Percentiles rank a stretch among this genome's conserved stretches.
Conservation (phyloP, 2,797 vertebrate genomes). For the Lacerta bilineata region DNA sequence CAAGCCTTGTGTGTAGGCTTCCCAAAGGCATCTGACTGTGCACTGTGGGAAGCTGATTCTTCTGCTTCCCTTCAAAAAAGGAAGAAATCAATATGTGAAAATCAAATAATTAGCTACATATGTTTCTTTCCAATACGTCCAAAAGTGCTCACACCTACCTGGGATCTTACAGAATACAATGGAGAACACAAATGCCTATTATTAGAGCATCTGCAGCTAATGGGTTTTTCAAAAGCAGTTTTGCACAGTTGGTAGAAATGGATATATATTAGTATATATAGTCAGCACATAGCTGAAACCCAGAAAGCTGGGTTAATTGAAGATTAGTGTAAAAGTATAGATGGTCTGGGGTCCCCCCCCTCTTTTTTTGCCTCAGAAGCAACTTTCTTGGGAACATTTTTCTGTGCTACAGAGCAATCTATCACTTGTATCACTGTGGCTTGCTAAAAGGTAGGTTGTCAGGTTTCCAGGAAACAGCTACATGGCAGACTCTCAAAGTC, state of each 20-base stretch:
- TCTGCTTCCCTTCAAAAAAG: not conserved
- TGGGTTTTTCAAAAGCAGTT: not conserved
- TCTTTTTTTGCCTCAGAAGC: not conserved
- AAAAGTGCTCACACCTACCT: not conserved
- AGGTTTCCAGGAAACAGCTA: not conserved
- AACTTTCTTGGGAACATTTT: not conserved
- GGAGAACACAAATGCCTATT: not conserved
- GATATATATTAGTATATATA: conserved; percentile 6
- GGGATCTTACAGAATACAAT: not conserved
- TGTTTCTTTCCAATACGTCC: not conserved
- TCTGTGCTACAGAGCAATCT: not conserved
- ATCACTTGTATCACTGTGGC: not conserved
- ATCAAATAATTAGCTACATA: not conserved
- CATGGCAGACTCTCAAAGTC: not conserved
- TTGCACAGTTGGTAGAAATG: conserved; percentile 1
- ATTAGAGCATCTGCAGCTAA: not conserved
- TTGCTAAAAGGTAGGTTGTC: not conserved
- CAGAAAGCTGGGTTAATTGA: conserved; percentile 10
- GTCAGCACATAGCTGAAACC: not conserved
- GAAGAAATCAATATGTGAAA: not conserved
- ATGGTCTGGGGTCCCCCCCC: too few relatives aligned
- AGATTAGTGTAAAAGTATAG: not conserved
- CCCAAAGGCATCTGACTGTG: not conserved
- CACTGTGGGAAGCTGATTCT: too few relatives aligned
- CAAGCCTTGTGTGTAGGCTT: not conserved